Conservation (phyloP, 2,888 invertebrate species). For the Cerastoderma edule region DNA sequence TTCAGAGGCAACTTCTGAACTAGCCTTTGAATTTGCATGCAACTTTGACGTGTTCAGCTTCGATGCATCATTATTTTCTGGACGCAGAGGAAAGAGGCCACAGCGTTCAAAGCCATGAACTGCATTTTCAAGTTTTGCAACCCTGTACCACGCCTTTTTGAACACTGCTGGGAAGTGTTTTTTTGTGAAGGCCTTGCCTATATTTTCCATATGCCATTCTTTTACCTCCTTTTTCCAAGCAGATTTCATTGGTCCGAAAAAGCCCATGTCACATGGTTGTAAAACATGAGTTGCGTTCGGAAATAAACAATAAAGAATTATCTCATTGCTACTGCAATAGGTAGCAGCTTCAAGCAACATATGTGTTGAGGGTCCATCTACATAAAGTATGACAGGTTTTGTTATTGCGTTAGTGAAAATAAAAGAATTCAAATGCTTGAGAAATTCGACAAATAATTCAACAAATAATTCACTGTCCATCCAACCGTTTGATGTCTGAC, state of each 20-base stretch:
- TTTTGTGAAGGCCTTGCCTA: slow-evolving; percentile 28
- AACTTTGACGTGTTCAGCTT: slow-evolving; percentile 24
- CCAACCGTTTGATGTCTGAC: slow-evolving; percentile 36
- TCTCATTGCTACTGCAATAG: slow-evolving; percentile 27
- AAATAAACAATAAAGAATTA: slow-evolving; percentile 46
- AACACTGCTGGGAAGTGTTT: slow-evolving; percentile 25
- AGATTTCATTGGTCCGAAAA: slow-evolving; percentile 34
- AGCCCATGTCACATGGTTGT: slow-evolving; percentile 40
- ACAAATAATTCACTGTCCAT: slow-evolving; percentile 43
- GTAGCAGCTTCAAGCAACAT: slow-evolving; percentile 24
- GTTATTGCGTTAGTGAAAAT: not conserved
- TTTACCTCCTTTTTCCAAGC: slow-evolving; percentile 31
- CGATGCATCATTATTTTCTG: not conserved
- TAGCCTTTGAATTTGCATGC: not conserved
- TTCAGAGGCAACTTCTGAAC: not conserved
- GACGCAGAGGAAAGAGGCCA: slow-evolving; percentile 30
- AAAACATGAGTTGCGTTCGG: slow-evolving; percentile 44
- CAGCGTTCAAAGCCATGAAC: slow-evolving; percentile 29
- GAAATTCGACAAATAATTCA: slow-evolving; percentile 17
- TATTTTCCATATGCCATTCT: slow-evolving; percentile 27
- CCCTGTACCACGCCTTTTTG: slow-evolving; percentile 25
- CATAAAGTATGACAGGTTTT: slow-evolving; percentile 34
- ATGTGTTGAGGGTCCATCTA: slow-evolving; percentile 50
- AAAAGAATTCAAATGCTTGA: not conserved
- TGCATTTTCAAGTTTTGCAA: slow-evolving; percentile 32